These are phyloP conservation scores for Synanceia verrucosa DNA, from an alignment of 2,797 vertebrate genomes.

Conservation along the genomic window DNA sequence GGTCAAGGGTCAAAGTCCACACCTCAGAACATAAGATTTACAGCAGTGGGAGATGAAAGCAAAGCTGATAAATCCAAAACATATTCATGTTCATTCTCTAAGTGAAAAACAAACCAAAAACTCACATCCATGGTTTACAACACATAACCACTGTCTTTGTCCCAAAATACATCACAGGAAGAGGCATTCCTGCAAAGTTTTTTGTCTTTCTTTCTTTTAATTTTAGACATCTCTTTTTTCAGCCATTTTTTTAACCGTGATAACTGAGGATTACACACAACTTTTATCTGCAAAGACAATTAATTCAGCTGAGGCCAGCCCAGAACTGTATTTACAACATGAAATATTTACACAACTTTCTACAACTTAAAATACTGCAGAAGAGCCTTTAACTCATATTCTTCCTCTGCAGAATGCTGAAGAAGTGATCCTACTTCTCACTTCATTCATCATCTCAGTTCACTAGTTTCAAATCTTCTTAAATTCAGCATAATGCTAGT, in stretches of 20 bases:
- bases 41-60: background rate
- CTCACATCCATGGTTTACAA: background rate
- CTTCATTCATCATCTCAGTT: too few species aligned
- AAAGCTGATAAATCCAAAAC: conserved; percentile 24
- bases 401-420: too few species aligned
- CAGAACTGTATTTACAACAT: background rate
- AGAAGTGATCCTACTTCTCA: too few species aligned
- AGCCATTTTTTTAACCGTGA: conserved; percentile 3
- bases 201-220: too few species aligned
- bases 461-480: too few species aligned
- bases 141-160: background rate
- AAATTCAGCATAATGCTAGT: too few species aligned
- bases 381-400: too few species aligned
- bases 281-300: background rate
- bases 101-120: conserved; percentile 21
- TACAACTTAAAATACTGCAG: background rate
- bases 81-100: background rate
- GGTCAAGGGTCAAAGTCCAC: conserved; percentile 16
- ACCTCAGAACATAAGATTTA: conserved; percentile 24
- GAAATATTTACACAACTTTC: too few species aligned
- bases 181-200: background rate
- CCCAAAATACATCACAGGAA: conserved; percentile 3
- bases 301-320: background rate
- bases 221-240: background rate
- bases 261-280: background rate